phyloP scores from a whole-genome alignment of 2,113 vertebrate genomes.

The Ploceus nigricollis region DNA sequence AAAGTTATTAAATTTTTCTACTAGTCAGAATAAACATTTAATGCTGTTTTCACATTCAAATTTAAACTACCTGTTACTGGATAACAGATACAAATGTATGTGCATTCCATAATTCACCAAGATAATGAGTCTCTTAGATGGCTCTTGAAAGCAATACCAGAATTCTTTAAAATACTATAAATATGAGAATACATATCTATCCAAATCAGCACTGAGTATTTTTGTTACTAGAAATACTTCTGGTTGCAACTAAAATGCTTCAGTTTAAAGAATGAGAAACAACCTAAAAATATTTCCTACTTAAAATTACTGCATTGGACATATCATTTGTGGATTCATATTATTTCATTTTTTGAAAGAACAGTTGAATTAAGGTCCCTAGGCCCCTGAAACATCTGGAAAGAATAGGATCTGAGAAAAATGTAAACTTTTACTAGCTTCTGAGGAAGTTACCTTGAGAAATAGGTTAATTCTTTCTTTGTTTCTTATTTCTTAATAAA shows the following conservation, averaged over 20 bases:
- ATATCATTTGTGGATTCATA: neutral
- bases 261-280: constrained; percentile 4
- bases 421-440: neutral
- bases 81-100: neutral
- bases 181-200: neutral
- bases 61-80: neutral
- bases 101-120: neutral
- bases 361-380: neutral
- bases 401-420: neutral
- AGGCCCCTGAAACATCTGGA: neutral
- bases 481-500: neutral
- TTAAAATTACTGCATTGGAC: neutral
- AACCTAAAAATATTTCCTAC: neutral
- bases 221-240: constrained; percentile 21
- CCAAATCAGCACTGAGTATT: constrained; percentile 15
- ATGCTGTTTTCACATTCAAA: neutral
- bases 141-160: neutral
- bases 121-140: neutral
- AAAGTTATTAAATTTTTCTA: neutral
- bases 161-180: constrained; percentile 19
- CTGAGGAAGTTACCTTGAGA: neutral
- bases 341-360: neutral
- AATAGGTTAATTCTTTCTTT: neutral
- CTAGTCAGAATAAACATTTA: neutral
- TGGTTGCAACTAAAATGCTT: constrained; percentile 22